Percentiles rank a stretch among this genome's conserved stretches.
These are phyloP conservation scores for Aproaerema taeniolella DNA, from an alignment of 2,888 invertebrate species.

Conservation along the genomic window DNA sequence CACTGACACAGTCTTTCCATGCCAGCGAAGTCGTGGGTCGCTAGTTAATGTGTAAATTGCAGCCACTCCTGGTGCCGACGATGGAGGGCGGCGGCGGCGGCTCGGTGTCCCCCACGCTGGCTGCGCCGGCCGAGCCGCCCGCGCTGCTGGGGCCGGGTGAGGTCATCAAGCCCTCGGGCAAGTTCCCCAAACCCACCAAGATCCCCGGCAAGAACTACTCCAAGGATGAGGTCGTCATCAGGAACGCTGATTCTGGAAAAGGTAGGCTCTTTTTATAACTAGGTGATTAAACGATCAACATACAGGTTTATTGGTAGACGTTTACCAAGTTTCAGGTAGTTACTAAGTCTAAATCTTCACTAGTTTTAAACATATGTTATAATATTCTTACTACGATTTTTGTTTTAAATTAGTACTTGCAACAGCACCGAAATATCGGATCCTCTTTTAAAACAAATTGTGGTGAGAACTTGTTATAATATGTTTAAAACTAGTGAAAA, in stretches of 20 bases:
- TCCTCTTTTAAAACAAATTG: too few relatives aligned
- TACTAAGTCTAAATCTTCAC: too few relatives aligned
- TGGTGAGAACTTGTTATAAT: too few relatives aligned
- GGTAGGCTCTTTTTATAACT: too few relatives aligned
- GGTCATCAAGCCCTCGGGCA: constrained; percentile 91
- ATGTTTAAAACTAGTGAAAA: too few relatives aligned
- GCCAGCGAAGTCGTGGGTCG: too few relatives aligned
- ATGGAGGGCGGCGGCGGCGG: constrained; percentile 73
- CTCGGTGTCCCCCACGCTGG: constrained; percentile 77
- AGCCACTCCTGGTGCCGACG: constrained; percentile 69
- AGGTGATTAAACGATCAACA: constrained; percentile 21
- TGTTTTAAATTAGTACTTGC: too few relatives aligned
- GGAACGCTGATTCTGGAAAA: constrained; percentile 97
- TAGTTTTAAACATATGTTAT: too few relatives aligned
- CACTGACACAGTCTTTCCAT: too few relatives aligned
- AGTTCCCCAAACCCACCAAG: constrained; percentile 91
- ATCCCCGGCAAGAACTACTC: constrained; percentile 95
- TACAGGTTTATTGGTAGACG: neutral
- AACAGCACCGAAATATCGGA: too few relatives aligned
- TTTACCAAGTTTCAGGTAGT: neutral
- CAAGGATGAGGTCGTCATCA: constrained; percentile 96
- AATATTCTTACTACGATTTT: too few relatives aligned
- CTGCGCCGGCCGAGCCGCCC: constrained; percentile 71
- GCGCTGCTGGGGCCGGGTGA: constrained; percentile 87
- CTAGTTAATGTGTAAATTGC: too few relatives aligned